phyloP scores from a whole-genome alignment of 1,140 invertebrate species.

The Drosophila triauraria region DNA sequence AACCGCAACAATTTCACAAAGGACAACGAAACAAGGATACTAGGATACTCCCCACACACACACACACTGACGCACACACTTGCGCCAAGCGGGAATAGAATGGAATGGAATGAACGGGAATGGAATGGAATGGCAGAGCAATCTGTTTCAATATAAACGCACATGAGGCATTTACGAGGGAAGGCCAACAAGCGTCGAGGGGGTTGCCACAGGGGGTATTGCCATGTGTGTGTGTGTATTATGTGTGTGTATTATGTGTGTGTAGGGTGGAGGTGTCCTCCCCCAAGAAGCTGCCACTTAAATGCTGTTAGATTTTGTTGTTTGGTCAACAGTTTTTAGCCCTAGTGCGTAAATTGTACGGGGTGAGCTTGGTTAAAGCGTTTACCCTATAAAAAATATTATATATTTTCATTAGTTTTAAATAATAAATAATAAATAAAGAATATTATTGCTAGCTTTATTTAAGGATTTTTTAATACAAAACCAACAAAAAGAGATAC shows the following conservation, averaged over 20 bases:
- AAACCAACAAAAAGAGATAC: background rate
- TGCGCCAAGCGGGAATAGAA: constrained; percentile 24
- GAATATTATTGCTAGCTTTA: too few relatives aligned
- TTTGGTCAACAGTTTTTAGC: constrained; percentile 62
- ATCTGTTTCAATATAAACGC: constrained; percentile 85
- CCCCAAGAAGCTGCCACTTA: constrained; percentile 61
- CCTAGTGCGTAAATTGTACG: background rate
- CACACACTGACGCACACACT: constrained; percentile 11
- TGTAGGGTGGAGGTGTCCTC: constrained; percentile 4
- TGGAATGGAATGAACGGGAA: constrained; percentile 21
- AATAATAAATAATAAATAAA: background rate
- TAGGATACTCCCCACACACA: constrained; percentile 13
- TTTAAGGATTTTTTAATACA: background rate
- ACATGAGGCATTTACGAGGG: constrained; percentile 82
- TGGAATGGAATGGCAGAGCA: constrained; percentile 67
- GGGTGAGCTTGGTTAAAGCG: background rate
- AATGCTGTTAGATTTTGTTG: constrained; percentile 73
- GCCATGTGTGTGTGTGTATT: constrained; percentile 5
- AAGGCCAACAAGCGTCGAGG: constrained; percentile 56
- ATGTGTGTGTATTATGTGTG: constrained; percentile 8
- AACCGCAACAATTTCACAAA: constrained; percentile 84
- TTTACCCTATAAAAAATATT: background rate
- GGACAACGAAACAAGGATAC: constrained; percentile 56
- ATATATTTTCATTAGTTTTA: background rate
- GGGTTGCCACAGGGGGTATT: constrained; percentile 17